Base-by-base conservation (phyloP, 2,888 invertebrate species). In the Habrosyne pyritoides region DNA sequence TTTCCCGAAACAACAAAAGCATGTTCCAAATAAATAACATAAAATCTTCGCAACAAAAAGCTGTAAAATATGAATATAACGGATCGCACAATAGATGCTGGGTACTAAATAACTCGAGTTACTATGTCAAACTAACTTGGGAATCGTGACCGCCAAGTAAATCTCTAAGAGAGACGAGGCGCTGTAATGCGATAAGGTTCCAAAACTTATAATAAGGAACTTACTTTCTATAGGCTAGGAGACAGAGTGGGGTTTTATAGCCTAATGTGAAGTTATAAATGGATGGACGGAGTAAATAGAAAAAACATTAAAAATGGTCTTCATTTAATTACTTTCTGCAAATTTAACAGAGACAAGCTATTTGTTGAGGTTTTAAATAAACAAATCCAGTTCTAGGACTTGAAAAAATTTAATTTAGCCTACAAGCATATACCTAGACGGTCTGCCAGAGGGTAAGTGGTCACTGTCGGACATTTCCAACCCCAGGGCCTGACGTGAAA, bases 191-290 rank as follows among this genome's bases (percentile, higher is more conserved):
- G 85, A 83, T 72, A 81, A 71, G 75, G 79, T 83, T 79, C 74
- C 67, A 72, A 67, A 81, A 81, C 72, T 82, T 80, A 80, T 80
- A 80, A 81, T 79, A 75, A 78, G 69, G 71, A 70, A 69, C 69
- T 71, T 71, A 73, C 76, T 80, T 79, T 78, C 68, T 70, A 72
- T 69, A 73, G 70, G 47, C 55, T 1, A 42, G 47, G 70, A 71
- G 71, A 47, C 63, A 53, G 59, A 46, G 52, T 47, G 42, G 12
- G 26, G 14, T 52, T 22, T 60, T 54, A 52, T 52, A 46, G 2
- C 46, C 12, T 14, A 59, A 53, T 52, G 53, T 56, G 56, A 56
- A 54, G 51, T 56, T 57, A 57, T 56, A n/a, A n/a, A n/a, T n/a
- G n/a, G n/a, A n/a, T n/a, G n/a, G n/a, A n/a, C n/a, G 55, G 55